phyloP scores from a whole-genome alignment of 2,797 vertebrate species.

The Tokudaia muenninki region DNA sequence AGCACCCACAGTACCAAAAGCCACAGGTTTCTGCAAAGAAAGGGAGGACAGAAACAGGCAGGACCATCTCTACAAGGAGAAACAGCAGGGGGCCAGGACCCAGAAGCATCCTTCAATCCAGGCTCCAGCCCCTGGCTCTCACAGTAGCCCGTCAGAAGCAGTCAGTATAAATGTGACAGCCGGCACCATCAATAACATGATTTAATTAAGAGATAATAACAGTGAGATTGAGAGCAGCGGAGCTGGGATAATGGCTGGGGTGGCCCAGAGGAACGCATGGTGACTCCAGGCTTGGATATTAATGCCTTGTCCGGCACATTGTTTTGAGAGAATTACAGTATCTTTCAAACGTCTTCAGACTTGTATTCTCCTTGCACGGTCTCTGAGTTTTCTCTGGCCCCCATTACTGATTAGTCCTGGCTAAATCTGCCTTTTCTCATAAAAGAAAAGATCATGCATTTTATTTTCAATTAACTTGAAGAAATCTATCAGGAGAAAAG shows the following conservation, averaged over 20 bases:
- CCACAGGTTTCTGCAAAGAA: neutral
- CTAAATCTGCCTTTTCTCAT: conserved; percentile 50
- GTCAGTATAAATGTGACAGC: neutral
- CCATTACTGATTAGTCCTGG: neutral
- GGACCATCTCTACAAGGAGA: neutral
- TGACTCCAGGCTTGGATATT: neutral
- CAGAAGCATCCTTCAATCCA: neutral
- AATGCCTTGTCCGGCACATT: accelerated
- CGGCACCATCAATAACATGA: accelerated
- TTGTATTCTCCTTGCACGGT: neutral
- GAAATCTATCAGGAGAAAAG: neutral
- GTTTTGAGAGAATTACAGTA: neutral
- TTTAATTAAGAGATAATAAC: neutral
- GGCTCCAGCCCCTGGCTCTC: neutral
- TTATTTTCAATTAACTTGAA: conserved; percentile 23
- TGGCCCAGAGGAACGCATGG: neutral
- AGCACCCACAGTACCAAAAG: neutral
- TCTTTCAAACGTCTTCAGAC: neutral
- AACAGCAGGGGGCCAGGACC: neutral
- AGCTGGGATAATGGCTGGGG: neutral
- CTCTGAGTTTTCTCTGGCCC: neutral
- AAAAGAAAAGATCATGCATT: neutral
- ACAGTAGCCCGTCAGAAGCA: neutral
- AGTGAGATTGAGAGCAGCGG: accelerated
- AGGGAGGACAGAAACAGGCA: accelerated